These are phyloP conservation scores for Hirundo rustica DNA, from an alignment of 2,797 vertebrate species.

Conservation along the genomic window DNA sequence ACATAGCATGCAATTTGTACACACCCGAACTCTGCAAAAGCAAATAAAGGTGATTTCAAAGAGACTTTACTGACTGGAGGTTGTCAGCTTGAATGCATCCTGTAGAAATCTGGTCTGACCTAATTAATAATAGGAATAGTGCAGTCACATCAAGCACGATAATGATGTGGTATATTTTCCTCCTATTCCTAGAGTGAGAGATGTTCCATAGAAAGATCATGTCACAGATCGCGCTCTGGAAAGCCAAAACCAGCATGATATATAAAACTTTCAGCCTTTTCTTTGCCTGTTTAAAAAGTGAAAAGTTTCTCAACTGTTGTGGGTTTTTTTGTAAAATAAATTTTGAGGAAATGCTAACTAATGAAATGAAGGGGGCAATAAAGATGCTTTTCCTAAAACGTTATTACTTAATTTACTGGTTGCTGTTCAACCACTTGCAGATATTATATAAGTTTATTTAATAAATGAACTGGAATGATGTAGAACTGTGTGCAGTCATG, in stretches of 20 bases:
- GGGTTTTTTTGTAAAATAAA: not conserved
- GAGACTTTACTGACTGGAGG: not conserved
- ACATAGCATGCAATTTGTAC: not conserved
- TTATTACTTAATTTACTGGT: not conserved
- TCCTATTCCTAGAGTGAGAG: not conserved
- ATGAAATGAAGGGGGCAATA: rapidly evolving
- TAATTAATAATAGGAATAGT: not conserved
- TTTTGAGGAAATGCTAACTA: not conserved
- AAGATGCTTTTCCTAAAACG: not conserved
- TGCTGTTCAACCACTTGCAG: not conserved
- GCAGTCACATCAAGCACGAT: not conserved
- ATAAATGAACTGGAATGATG: not conserved
- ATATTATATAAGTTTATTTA: not conserved
- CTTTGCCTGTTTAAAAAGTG: not conserved
- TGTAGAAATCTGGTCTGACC: not conserved
- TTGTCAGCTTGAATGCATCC: not conserved
- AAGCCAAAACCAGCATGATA: not conserved
- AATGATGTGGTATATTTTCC: not conserved
- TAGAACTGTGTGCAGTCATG: not conserved
- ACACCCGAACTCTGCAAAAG: not conserved
- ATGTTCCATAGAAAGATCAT: not conserved
- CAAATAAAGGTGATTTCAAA: not conserved
- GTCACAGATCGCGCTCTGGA: not conserved
- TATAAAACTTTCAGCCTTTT: not conserved
- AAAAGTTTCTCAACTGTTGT: not conserved